Evolutionary conservation across 2,888 invertebrate genomes (phyloP).

Genomic region (Trichogramma evanescens): DNA sequence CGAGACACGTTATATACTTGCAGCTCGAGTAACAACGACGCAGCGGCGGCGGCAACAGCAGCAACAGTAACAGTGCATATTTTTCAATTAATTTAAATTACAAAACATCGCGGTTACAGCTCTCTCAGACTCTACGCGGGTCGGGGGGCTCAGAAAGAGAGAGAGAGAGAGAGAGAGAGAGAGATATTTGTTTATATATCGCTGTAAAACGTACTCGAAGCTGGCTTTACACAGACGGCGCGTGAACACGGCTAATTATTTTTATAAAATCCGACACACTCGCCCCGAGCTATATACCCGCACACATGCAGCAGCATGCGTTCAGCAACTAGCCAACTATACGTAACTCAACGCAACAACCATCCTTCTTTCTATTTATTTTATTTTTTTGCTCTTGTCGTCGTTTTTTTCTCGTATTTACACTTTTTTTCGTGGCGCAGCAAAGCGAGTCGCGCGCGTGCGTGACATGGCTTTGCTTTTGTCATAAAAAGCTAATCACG

Average conservation of each 20-base stretch:
- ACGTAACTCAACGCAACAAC: too few relatives aligned
- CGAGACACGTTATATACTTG: too few relatives aligned
- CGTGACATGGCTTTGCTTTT: constrained; percentile 2
- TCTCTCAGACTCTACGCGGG: too few relatives aligned
- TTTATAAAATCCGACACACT: constrained; percentile 7
- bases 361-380: neutral
- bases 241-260: constrained; percentile 16
- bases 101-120: constrained; percentile 42
- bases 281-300: constrained; percentile 20
- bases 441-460: neutral
- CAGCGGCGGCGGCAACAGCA: too few relatives aligned
- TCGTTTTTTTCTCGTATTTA: neutral
- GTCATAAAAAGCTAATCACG: constrained; percentile 14
- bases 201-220: too few relatives aligned
- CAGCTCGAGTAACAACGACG: too few relatives aligned
- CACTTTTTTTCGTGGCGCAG: constrained; percentile 7
- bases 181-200: too few relatives aligned
- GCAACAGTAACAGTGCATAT: constrained; percentile 43
- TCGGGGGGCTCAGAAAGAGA: too few relatives aligned
- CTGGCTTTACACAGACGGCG: too few relatives aligned
- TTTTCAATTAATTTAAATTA: constrained; percentile 48
- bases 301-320: constrained; percentile 19
- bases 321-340: neutral
- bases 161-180: too few relatives aligned
- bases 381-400: neutral